Conservation (phyloP, 2,113 vertebrate genomes). For the Sporophila hypoxantha region DNA sequence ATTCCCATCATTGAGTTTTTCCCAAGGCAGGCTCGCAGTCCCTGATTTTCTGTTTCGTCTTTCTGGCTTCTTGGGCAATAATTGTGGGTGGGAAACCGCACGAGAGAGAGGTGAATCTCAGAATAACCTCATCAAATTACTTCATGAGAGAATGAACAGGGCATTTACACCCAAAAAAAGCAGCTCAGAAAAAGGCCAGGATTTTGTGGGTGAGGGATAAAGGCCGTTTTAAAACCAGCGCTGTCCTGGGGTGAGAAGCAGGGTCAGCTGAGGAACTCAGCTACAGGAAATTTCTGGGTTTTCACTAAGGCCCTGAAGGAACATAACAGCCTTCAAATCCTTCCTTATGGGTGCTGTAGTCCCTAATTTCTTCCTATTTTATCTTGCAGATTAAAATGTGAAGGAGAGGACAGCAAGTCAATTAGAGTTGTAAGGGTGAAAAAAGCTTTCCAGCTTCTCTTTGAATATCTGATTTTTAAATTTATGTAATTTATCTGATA, state of each 20-base stretch:
- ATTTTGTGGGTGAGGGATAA: background rate
- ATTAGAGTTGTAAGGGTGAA: background rate
- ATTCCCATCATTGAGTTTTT: background rate
- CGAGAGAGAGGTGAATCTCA: background rate
- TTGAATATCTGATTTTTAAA: background rate
- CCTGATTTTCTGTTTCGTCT: background rate
- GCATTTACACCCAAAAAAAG: background rate
- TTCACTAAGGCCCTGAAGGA: background rate
- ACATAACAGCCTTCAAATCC: background rate
- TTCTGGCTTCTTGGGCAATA: background rate
- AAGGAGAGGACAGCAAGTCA: background rate
- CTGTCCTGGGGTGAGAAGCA: background rate
- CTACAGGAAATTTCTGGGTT: background rate
- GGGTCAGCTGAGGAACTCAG: background rate
- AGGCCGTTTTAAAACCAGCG: background rate
- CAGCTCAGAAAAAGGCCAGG: background rate
- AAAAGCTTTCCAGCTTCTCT: background rate
- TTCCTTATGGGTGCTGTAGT: background rate
- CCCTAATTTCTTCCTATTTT: background rate
- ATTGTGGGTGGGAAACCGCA: background rate
- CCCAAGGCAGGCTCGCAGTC: background rate
- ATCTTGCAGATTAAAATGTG: background rate
- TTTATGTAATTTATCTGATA: background rate
- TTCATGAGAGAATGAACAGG: background rate
- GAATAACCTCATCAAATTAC: background rate